Evolutionary conservation across 1,140 invertebrate genomes (phyloP), one percentile per base, ranked within the genome.

Genomic region (Drosophila insularis): DNA sequence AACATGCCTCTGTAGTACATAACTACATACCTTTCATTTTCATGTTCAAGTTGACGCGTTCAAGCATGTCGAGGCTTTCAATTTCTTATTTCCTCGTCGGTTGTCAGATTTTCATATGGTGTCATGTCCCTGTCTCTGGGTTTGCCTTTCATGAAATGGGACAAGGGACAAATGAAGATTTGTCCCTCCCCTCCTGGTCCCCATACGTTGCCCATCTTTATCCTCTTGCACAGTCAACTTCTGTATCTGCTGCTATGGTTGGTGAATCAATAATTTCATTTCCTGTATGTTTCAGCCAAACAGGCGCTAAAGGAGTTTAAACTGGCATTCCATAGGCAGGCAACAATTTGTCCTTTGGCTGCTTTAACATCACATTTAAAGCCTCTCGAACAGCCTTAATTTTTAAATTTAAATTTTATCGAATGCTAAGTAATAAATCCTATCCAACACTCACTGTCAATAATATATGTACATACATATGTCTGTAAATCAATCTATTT

Each of bases 91-190:
- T 74, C 21, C 70, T 68, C 66, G 73, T 76, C 73, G 65, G 46
- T 80, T 78, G 81, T 84, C 81, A 80, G 78, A 80, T 84, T 85
- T 84, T 84, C 81, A 68, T 80, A 70, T 76, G 78, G 67, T 67
- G 80, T 82, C 71, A 84, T 84, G 80, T 84, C 39, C 55, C n/a
- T 70, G 53, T 68, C 58, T 61, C 61, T 37, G 35, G 35, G 35
- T 37, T 11, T 8, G 23, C 13, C 37, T n/a, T 56, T 56, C 31
- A 58, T n/a, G n/a, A n/a, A n/a, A n/a, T n/a, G n/a, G n/a, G n/a
- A n/a, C n/a, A n/a, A n/a, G n/a, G n/a, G n/a, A n/a, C n/a, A n/a
- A n/a, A n/a, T n/a, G n/a, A n/a, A n/a, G n/a, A n/a, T 58, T 58
- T 58, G 31, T 58, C 55, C 5, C 27, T 27, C 27, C 27, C 27